A percentile compares a stretch with the other conserved stretches of the same genome.
phyloP scores from a whole-genome alignment of 2,888 invertebrate genomes.

The Acrocyrtus sp. region DNA sequence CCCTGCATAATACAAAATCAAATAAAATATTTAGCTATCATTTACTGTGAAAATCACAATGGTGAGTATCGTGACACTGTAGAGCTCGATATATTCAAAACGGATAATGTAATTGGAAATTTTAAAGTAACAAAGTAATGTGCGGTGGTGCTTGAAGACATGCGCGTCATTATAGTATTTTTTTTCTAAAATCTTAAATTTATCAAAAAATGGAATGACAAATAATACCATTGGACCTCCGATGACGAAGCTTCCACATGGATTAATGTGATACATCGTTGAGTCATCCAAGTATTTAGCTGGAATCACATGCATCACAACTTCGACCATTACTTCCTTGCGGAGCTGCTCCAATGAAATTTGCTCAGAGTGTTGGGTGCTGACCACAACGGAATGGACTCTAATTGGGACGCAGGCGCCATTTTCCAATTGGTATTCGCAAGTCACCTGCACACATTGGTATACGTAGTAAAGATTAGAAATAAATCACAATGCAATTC shows the following conservation, averaged over 20 bases:
- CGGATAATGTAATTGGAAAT: no score
- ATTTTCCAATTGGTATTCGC: constrained; percentile 90
- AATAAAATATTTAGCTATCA: neutral
- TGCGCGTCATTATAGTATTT: no score
- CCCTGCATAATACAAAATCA: constrained; percentile 70
- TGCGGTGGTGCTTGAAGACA: neutral
- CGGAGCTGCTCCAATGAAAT: constrained; percentile 85
- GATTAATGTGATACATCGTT: constrained; percentile 97
- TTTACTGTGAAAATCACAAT: neutral
- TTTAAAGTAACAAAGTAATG: no score
- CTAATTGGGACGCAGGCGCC: constrained; percentile 94
- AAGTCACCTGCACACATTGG: constrained; percentile 93
- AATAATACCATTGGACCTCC: constrained; percentile 91
- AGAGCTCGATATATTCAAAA: no score
- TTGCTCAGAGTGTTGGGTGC: constrained; percentile 95
- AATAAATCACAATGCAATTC: no score
- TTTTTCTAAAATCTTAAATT: neutral
- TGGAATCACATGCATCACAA: constrained; percentile 93
- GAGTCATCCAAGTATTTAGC: constrained; percentile 87
- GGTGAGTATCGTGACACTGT: no score
- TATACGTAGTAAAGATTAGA: no score
- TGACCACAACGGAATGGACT: constrained; percentile 98
- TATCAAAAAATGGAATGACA: neutral
- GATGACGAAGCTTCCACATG: constrained; percentile 94
- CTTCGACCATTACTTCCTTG: constrained; percentile 86